phyloP scores from a whole-genome alignment of 2,113 vertebrate genomes.

The human region GRCh38 chr6:11631501-11632000 shows the following conservation, averaged over 20 bases:
- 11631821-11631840: background rate
- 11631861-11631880: background rate
- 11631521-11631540: background rate
- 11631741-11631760: background rate
- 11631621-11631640: background rate
- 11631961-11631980: background rate
- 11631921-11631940: no score
- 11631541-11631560: no score
- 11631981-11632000: background rate
- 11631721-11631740: background rate
- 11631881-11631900: background rate
- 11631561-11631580: background rate
- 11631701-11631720: accelerated
- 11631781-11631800: background rate
- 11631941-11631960: background rate
- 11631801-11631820: background rate
- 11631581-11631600: accelerated
- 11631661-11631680: accelerated
- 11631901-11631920: background rate
- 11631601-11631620: background rate
- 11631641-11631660: background rate
- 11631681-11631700: background rate
- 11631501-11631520: background rate
- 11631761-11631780: background rate
- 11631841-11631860: background rate